Evolutionary conservation across 2,113 vertebrate species (phyloP).

Genomic region (Mesoclemmys tuberculata): DNA sequence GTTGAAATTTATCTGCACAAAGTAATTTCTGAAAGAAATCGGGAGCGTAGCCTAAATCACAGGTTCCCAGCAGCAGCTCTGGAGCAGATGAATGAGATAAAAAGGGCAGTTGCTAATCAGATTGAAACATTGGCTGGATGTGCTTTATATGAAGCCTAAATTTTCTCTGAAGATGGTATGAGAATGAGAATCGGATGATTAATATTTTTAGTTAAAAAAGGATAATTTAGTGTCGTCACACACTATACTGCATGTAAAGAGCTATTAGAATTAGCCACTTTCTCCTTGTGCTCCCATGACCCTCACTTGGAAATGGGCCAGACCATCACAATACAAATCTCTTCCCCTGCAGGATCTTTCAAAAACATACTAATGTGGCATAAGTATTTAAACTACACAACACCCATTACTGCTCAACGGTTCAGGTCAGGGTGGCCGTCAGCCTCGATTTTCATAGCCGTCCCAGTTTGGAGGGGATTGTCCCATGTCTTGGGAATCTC

Average conservation of each 20-base stretch:
- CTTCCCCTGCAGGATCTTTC: not conserved
- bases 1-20: not conserved
- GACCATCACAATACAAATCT: not conserved
- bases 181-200: not conserved
- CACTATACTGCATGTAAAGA: not conserved
- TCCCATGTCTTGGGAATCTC: not conserved
- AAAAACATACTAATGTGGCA: not conserved
- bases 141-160: not conserved
- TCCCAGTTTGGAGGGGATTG: not conserved
- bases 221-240: not conserved
- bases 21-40: slow-evolving; percentile 11
- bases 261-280: not conserved
- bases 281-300: not conserved
- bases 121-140: not conserved
- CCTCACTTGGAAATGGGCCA: not conserved
- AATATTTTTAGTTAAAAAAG: not conserved
- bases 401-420: not conserved
- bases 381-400: not conserved
- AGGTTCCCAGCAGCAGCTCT: not conserved
- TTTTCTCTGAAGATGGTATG: not conserved
- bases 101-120: slow-evolving; percentile 35
- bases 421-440: not conserved
- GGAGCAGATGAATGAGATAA: not conserved
- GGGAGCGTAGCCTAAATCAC: not conserved
- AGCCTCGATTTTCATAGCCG: not conserved